Evolutionary conservation across 1,140 invertebrate species (phyloP).

Genomic region (Chymomyza costata): DNA sequence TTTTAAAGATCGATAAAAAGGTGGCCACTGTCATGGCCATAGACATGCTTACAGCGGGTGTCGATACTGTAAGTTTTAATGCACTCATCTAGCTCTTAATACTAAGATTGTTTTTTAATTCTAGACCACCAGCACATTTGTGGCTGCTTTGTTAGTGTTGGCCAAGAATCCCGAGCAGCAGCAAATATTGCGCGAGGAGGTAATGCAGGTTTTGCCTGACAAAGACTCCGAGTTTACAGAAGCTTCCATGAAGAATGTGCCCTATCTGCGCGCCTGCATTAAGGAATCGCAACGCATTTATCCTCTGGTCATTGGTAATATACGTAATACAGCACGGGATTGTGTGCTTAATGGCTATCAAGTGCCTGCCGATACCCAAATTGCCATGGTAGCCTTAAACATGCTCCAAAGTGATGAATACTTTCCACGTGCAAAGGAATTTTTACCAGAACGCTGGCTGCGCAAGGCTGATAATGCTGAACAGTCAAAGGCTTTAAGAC

Average conservation of each 20-base stretch:
- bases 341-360: conserved; percentile 77
- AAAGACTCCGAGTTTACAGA: conserved; percentile 76
- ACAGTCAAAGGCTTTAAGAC: conserved; percentile 39
- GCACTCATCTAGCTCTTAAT: too few species aligned
- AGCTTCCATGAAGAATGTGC: conserved; percentile 77
- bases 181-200: conserved; percentile 81
- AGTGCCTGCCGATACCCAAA: conserved; percentile 78
- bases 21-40: conserved; percentile 75
- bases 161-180: conserved; percentile 84
- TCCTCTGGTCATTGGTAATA: conserved; percentile 76
- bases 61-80: conserved; percentile 60
- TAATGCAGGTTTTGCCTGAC: conserved; percentile 77
- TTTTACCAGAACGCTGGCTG: conserved; percentile 79
- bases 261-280: conserved; percentile 80
- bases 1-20: conserved; percentile 75
- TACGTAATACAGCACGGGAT: conserved; percentile 76
- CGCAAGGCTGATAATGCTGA: conserved; percentile 38
- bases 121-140: conserved; percentile 38
- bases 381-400: conserved; percentile 75
- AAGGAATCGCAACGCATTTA: conserved; percentile 79
- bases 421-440: conserved; percentile 76
- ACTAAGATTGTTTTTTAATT: background rate
- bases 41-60: conserved; percentile 72
- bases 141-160: conserved; percentile 64
- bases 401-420: conserved; percentile 75